Evolutionary conservation across 1,140 invertebrate genomes (phyloP).

Genomic region (Periplaneta americana): DNA sequence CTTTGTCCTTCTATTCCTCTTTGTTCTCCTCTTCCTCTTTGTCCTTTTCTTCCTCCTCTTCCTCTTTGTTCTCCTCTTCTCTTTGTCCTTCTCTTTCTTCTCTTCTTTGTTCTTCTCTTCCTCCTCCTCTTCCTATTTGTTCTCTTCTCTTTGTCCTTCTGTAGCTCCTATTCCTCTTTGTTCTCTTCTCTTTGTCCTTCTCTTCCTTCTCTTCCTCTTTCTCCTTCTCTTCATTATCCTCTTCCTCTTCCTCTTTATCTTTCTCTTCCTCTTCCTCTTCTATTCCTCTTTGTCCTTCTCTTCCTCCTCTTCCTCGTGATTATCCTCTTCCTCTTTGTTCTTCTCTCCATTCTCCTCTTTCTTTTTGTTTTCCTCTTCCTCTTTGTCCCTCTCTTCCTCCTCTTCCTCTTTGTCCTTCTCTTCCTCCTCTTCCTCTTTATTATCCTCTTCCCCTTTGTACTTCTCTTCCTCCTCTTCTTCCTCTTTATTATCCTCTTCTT

Average conservation of each 20-base stretch:
- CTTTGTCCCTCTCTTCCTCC: not conserved
- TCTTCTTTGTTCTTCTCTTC: too few species aligned
- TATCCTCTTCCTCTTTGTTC: not conserved
- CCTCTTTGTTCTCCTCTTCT: not conserved
- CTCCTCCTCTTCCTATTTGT: too few species aligned
- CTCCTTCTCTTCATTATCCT: not conserved
- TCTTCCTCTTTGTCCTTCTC: not conserved
- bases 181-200: not conserved
- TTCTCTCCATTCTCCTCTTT: not conserved
- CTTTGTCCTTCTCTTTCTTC: not conserved
- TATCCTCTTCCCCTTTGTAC: not conserved
- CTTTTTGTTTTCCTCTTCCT: not conserved
- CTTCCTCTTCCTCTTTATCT: not conserved
- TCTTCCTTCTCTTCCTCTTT: not conserved
- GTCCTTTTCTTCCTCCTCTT: not conserved
- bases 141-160: not conserved
- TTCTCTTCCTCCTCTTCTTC: too few species aligned
- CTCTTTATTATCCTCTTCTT: too few species aligned
- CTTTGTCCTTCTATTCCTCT: not conserved
- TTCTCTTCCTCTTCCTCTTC: not conserved
- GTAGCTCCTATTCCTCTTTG: not conserved
- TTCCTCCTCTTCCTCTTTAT: not conserved
- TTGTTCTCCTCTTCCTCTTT: not conserved
- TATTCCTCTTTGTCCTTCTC: not conserved
- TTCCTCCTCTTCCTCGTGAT: not conserved